phyloP scores from a whole-genome alignment of 30 jellyfish, hydroid and myxozoan species.

The Morbakka virulenta region DNA sequence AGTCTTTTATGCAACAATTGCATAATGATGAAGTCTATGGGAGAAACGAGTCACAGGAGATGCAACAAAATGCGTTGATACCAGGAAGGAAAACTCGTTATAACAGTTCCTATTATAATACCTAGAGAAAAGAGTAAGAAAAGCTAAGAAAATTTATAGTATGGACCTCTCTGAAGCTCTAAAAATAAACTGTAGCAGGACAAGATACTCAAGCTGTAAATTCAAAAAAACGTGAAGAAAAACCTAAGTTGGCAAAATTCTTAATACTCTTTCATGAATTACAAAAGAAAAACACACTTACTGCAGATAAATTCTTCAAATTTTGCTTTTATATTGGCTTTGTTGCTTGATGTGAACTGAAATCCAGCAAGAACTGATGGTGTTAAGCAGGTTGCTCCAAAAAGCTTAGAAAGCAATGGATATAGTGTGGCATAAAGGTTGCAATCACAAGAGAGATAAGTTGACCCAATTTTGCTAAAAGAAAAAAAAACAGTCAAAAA shows the following conservation, averaged over 20 bases:
- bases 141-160: no score
- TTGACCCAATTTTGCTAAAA: constrained; percentile 42
- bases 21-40: no score
- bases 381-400: constrained; percentile 56
- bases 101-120: no score
- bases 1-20: no score
- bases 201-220: background rate
- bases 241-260: background rate
- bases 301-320: constrained; percentile 69
- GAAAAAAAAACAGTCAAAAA: background rate
- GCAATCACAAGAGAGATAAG: constrained; percentile 68
- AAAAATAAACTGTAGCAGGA: no score
- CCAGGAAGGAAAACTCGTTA: no score
- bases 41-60: no score
- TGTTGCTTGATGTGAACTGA: constrained; percentile 12
- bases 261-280: background rate
- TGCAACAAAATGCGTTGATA: no score
- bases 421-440: constrained; percentile 39
- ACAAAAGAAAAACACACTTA: no score
- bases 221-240: background rate
- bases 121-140: no score
- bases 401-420: constrained; percentile 33
- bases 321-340: constrained; percentile 9
- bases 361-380: constrained; percentile 49
- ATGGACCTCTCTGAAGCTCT: no score